Percentiles rank a stretch among this genome's conserved stretches.
These are phyloP conservation scores for Acyrthosiphon pisum DNA, from an alignment of 1,140 invertebrate genomes.

Conservation along the genomic window DNA sequence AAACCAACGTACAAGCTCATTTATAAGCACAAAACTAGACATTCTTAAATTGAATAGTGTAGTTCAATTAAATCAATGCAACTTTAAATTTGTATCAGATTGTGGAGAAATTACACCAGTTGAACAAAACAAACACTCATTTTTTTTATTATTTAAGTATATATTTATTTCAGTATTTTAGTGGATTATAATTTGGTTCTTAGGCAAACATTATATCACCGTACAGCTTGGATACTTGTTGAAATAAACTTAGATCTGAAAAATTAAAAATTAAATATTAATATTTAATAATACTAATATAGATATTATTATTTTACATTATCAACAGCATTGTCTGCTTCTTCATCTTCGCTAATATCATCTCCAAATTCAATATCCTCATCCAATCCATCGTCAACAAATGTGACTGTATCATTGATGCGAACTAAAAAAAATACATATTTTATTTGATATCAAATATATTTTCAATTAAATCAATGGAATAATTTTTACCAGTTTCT, in stretches of 20 bases:
- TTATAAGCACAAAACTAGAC: not conserved
- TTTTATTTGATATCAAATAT: not conserved
- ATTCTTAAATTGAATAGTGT: not conserved
- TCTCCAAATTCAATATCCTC: slow-evolving; percentile 95
- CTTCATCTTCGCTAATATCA: slow-evolving; percentile 87
- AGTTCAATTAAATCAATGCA: not conserved
- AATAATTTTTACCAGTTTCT: slow-evolving; percentile 71
- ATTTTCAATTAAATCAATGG: not conserved
- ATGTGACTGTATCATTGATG: slow-evolving; percentile 93
- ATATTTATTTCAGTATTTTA: slow-evolving; percentile 37
- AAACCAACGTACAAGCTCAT: no score
- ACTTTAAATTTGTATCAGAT: not conserved
- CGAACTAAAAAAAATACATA: slow-evolving; percentile 69
- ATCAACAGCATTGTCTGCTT: slow-evolving; percentile 78
- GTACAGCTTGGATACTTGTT: not conserved
- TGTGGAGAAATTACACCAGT: not conserved
- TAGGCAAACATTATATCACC: slow-evolving; percentile 27
- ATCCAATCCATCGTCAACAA: slow-evolving; percentile 91
- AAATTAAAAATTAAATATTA: slow-evolving; percentile 33
- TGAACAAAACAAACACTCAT: not conserved
- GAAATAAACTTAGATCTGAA: slow-evolving; percentile 45
- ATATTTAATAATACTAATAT: not conserved
- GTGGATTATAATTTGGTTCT: not conserved
- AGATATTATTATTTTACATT: slow-evolving; percentile 33
- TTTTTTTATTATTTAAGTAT: not conserved